Percentiles rank a stretch among this genome's conserved stretches.
Evolutionary conservation across 2,888 invertebrate species (phyloP).

Genomic region (Gandaritis pyraliata): DNA sequence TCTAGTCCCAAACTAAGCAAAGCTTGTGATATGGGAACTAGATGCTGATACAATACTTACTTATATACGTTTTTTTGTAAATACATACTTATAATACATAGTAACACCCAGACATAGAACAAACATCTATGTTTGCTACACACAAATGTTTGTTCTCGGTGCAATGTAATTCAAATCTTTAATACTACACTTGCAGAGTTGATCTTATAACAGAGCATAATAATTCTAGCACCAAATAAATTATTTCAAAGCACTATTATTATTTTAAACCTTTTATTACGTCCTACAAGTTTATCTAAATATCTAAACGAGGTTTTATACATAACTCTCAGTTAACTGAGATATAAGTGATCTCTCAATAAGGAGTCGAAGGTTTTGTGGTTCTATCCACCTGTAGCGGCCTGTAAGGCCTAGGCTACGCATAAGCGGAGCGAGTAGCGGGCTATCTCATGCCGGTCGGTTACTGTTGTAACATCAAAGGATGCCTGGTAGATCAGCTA

Average conservation of each 20-base stretch:
- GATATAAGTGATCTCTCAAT: conserved; percentile 15
- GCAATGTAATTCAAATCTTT: no score
- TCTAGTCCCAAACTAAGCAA: no score
- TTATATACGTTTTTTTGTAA: no score
- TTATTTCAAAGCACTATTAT: conserved; percentile 9
- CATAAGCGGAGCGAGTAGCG: conserved; percentile 14
- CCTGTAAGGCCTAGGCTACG: background rate
- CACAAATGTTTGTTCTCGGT: no score
- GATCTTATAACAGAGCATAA: background rate
- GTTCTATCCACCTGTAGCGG: conserved; percentile 22
- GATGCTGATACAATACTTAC: no score
- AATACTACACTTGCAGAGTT: background rate
- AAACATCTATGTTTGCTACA: no score
- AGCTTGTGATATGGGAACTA: no score
- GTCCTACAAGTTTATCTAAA: conserved; percentile 2
- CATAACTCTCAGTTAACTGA: background rate
- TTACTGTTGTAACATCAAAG: no score
- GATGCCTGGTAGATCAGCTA: no score
- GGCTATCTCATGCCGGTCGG: background rate
- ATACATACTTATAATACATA: no score
- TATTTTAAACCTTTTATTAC: conserved; percentile 2
- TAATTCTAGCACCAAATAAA: conserved; percentile 1
- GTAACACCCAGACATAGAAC: no score
- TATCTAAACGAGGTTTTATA: conserved; percentile 11
- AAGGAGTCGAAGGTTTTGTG: conserved; percentile 24